A percentile compares a stretch with the other conserved stretches of the same genome.
These are phyloP conservation scores for Dyspetes luteomarginatus DNA, from an alignment of 2,888 invertebrate genomes.

Conservation along the genomic window DNA sequence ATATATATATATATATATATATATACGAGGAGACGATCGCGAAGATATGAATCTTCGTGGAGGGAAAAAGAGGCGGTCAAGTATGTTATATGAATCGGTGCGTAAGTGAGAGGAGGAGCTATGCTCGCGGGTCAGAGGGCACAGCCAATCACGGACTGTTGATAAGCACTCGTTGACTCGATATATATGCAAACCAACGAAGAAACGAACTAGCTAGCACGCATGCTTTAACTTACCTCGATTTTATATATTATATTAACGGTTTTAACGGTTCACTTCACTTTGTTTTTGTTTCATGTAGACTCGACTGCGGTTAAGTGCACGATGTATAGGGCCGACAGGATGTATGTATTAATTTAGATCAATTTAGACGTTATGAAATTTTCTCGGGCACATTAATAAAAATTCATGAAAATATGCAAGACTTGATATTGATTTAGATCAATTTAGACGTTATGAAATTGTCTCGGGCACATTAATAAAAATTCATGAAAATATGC, in stretches of 20 bases:
- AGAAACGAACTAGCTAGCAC: slow-evolving; percentile 49
- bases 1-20: slow-evolving; percentile 14
- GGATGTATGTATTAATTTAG: too few relatives aligned
- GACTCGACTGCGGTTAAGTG: too few relatives aligned
- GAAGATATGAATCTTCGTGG: slow-evolving; percentile 39
- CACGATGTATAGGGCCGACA: too few relatives aligned
- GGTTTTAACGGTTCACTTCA: too few relatives aligned
- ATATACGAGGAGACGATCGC: slow-evolving; percentile 5
- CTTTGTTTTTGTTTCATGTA: too few relatives aligned
- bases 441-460: too few relatives aligned
- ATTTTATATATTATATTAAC: background rate
- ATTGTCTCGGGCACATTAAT: too few relatives aligned
- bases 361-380: too few relatives aligned
- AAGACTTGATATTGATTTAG: too few relatives aligned
- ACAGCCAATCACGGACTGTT: slow-evolving; percentile 77
- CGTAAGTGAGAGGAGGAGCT: slow-evolving; percentile 79
- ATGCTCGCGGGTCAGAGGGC: slow-evolving; percentile 78
- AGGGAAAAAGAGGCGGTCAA: slow-evolving; percentile 67
- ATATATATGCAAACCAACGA: slow-evolving; percentile 54
- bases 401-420: too few relatives aligned
- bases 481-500: too few relatives aligned
- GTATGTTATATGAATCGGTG: slow-evolving; percentile 65
- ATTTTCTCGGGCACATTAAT: too few relatives aligned
- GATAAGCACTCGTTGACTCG: slow-evolving; percentile 75
- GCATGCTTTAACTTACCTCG: slow-evolving; percentile 57